Evolutionary conservation across 2,888 invertebrate genomes (phyloP).

Genomic region (Pheosia gnoma): DNA sequence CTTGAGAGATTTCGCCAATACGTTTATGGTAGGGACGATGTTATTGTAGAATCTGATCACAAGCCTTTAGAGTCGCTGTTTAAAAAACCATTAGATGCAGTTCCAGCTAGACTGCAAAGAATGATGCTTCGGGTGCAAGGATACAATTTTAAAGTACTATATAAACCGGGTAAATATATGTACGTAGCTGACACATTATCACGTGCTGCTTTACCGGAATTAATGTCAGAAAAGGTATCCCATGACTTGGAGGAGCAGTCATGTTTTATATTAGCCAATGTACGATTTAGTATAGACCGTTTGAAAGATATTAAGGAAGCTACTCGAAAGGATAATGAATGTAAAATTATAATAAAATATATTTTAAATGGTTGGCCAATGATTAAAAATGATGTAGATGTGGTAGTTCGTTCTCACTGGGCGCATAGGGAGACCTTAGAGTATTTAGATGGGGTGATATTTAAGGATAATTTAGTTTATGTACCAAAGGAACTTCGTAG

Average conservation of each 20-base stretch:
- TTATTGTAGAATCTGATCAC: slow-evolving; percentile 11
- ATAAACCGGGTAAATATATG: slow-evolving; percentile 27
- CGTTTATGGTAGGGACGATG: slow-evolving; percentile 13
- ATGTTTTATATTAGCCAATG: slow-evolving; percentile 6
- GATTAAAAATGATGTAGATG: background rate
- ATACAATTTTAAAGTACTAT: slow-evolving; percentile 31
- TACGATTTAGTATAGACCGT: slow-evolving; percentile 7
- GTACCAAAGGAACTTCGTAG: background rate
- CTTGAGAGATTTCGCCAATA: slow-evolving; percentile 21
- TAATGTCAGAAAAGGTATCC: slow-evolving; percentile 1
- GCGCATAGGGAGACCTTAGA: background rate
- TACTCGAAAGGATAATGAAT: background rate
- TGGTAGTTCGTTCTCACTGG: background rate
- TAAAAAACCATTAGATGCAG: slow-evolving; percentile 15
- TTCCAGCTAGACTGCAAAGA: slow-evolving; percentile 34
- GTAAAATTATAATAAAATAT: slow-evolving; percentile 1
- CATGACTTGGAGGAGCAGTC: slow-evolving; percentile 7
- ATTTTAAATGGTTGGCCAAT: slow-evolving; percentile 8
- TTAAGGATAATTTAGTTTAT: background rate
- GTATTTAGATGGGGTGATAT: slow-evolving; percentile 5
- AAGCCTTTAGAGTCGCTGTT: slow-evolving; percentile 9
- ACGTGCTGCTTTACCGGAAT: slow-evolving; percentile 5
- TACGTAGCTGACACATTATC: slow-evolving; percentile 21
- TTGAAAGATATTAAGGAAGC: background rate
- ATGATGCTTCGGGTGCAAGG: slow-evolving; percentile 36